phyloP scores from a whole-genome alignment of 2,113 vertebrate genomes.

The Tretioscincus oriximinensis region DNA sequence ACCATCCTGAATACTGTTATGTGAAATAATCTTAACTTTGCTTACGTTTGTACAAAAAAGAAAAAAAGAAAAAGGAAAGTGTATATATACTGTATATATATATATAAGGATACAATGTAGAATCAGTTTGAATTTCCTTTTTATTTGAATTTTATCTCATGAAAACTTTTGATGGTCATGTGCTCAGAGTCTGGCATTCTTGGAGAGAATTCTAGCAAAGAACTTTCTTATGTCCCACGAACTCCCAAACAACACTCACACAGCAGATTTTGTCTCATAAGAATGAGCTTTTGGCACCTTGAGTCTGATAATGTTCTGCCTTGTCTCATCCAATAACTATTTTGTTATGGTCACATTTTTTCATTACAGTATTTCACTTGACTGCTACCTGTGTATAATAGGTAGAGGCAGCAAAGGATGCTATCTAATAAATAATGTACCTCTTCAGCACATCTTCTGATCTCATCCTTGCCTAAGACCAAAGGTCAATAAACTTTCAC shows the following conservation, averaged over 20 bases:
- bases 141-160: background rate
- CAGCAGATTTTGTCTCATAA: background rate
- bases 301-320: background rate
- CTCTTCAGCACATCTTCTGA: conserved; percentile 6
- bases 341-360: background rate
- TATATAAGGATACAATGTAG: background rate
- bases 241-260: no score
- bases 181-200: background rate
- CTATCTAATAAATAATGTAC: conserved; percentile 26
- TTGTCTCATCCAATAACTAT: background rate
- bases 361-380: background rate
- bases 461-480: conserved; percentile 8
- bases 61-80: no score
- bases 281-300: background rate
- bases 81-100: no score
- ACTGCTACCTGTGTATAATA: conserved; percentile 11
- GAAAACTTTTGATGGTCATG: conserved; percentile 4
- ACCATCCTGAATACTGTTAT: no score
- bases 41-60: no score
- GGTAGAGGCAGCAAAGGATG: conserved; percentile 21
- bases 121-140: background rate
- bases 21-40: no score
- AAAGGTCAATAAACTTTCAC: conserved; percentile 17
- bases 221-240: background rate
- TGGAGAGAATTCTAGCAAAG: background rate